A percentile compares a stretch with the other conserved stretches of the same genome.
phyloP scores from a whole-genome alignment of 2,888 invertebrate species.

The Dryomyza anilis region DNA sequence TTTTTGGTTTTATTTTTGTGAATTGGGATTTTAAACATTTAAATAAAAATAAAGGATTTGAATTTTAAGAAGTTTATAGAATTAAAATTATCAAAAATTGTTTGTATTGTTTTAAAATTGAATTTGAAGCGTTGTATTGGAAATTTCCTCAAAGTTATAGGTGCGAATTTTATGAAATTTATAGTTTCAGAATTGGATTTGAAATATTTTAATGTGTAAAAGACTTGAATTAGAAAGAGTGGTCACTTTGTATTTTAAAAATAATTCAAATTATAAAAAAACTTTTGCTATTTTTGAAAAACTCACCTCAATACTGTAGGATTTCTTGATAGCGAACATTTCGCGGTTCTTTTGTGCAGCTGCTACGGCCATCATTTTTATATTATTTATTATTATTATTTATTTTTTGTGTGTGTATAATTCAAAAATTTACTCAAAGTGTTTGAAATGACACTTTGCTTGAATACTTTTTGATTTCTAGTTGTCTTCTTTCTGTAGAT shows the following conservation, averaged over 20 bases:
- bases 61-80: too few relatives aligned
- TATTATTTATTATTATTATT: conserved; percentile 43
- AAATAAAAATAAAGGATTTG: too few relatives aligned
- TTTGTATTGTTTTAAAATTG: too few relatives aligned
- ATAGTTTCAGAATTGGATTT: too few relatives aligned
- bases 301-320: conserved; percentile 95
- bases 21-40: too few relatives aligned
- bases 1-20: too few relatives aligned
- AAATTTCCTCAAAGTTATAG: too few relatives aligned
- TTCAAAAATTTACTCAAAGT: conserved; percentile 51
- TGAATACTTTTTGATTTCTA: conserved; percentile 46
- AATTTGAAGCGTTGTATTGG: too few relatives aligned
- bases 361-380: conserved; percentile 82
- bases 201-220: too few relatives aligned
- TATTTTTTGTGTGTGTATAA: conserved; percentile 31
- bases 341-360: conserved; percentile 93
- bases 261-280: not conserved
- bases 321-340: conserved; percentile 96
- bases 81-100: too few relatives aligned
- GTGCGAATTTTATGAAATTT: too few relatives aligned
- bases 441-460: conserved; percentile 42
- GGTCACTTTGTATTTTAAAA: not conserved
- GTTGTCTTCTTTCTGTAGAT: conserved; percentile 19
- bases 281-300: not conserved
- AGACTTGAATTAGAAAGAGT: too few relatives aligned